Conservation (phyloP, 2,113 vertebrate species). For the Nannospalax galili region DNA sequence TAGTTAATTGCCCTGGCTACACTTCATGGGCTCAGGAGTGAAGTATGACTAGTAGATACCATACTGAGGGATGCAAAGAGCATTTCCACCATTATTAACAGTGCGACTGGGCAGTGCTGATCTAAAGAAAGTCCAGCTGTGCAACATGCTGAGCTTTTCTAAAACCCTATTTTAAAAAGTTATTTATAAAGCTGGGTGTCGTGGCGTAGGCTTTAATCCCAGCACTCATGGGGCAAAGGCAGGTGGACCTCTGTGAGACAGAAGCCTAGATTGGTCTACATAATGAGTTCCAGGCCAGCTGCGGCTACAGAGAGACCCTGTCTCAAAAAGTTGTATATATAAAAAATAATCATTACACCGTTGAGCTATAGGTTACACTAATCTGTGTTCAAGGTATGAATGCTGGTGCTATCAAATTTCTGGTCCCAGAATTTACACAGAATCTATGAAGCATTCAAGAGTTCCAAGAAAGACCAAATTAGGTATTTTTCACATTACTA, state of each 20-base stretch:
- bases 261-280: too few species aligned
- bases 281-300: too few species aligned
- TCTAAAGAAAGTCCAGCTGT: not conserved
- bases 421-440: conserved; percentile 15
- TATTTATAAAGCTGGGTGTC: not conserved
- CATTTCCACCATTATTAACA: not conserved
- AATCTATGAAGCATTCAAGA: conserved; percentile 44
- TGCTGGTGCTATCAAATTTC: conserved; percentile 22
- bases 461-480: not conserved
- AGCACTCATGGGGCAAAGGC: too few species aligned
- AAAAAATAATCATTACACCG: not conserved
- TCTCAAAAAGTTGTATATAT: too few species aligned
- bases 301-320: too few species aligned
- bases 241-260: not conserved
- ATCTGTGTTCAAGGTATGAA: not conserved
- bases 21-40: not conserved
- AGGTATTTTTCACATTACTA: not conserved
- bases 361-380: conserved; percentile 16
- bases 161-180: not conserved
- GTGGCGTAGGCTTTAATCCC: too few species aligned
- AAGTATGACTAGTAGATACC: not conserved
- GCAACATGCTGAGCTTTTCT: not conserved
- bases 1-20: not conserved
- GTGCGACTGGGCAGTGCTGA: not conserved
- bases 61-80: not conserved